Conservation (phyloP, 2,888 invertebrate genomes). For the Acronicta aceris region DNA sequence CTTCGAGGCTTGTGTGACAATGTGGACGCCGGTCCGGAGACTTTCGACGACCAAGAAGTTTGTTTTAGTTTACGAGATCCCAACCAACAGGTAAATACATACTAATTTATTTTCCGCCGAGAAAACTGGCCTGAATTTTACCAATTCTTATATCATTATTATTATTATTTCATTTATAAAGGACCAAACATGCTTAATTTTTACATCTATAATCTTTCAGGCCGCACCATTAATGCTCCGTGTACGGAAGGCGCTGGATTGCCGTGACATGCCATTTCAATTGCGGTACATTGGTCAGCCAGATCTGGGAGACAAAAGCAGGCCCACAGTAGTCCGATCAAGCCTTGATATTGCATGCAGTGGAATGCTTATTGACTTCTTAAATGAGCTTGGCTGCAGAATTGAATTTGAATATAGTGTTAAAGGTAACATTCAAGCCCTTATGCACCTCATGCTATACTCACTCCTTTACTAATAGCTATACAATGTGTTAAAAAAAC, state of each 20-base stretch:
- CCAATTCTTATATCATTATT: too few relatives aligned
- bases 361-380: constrained; percentile 96
- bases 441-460: too few relatives aligned
- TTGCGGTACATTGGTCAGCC: constrained; percentile 97
- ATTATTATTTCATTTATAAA: too few relatives aligned
- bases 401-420: constrained; percentile 98
- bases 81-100: constrained; percentile 85
- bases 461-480: too few relatives aligned
- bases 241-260: constrained; percentile 95
- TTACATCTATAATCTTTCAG: constrained; percentile 60
- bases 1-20: constrained; percentile 97
- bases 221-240: constrained; percentile 92
- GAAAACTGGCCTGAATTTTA: background rate
- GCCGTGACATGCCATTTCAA: constrained; percentile 96
- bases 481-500: too few relatives aligned
- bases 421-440: constrained; percentile 89
- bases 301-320: constrained; percentile 95
- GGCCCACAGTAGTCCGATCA: constrained; percentile 96
- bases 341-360: constrained; percentile 98
- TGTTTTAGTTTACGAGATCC: constrained; percentile 94
- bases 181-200: too few relatives aligned
- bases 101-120: background rate
- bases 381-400: constrained; percentile 96
- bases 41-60: constrained; percentile 98
- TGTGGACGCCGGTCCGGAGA: constrained; percentile 96